phyloP scores from a whole-genome alignment of 2,113 vertebrate genomes.

The Otis tarda region DNA sequence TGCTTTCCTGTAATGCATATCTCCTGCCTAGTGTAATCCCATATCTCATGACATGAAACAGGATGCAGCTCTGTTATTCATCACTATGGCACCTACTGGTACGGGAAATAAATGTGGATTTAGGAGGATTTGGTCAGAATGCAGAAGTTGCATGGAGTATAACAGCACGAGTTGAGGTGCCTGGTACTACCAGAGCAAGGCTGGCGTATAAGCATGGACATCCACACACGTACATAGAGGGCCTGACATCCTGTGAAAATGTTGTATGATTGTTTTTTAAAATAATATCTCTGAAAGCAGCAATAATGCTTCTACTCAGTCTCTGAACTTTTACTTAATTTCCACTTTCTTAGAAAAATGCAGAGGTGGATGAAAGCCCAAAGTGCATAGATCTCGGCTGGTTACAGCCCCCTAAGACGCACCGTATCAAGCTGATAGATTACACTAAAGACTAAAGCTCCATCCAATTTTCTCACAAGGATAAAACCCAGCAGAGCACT shows the following conservation, averaged over 20 bases:
- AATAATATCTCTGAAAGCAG: neutral
- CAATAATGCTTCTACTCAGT: neutral
- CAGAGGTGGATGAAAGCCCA: neutral
- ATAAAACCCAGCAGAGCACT: neutral
- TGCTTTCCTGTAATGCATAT: neutral
- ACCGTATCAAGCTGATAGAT: neutral
- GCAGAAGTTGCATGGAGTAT: neutral
- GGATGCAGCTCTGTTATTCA: neutral
- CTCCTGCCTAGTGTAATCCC: neutral
- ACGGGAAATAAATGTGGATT: neutral
- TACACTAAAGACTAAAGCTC: neutral
- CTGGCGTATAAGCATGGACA: neutral
- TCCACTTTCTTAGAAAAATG: neutral
- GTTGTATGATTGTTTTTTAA: accelerated
- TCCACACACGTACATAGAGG: accelerated
- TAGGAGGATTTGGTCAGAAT: neutral
- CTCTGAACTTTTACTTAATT: neutral
- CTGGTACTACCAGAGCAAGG: neutral
- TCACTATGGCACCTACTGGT: neutral
- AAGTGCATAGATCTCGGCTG: neutral
- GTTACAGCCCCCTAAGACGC: neutral
- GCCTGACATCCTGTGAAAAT: neutral
- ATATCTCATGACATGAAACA: neutral
- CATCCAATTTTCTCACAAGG: neutral
- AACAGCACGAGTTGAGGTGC: neutral